A percentile compares a stretch with the other conserved stretches of the same genome.
phyloP scores from a whole-genome alignment of 2,113 vertebrate species.

The Neodon shergylaensis region DNA sequence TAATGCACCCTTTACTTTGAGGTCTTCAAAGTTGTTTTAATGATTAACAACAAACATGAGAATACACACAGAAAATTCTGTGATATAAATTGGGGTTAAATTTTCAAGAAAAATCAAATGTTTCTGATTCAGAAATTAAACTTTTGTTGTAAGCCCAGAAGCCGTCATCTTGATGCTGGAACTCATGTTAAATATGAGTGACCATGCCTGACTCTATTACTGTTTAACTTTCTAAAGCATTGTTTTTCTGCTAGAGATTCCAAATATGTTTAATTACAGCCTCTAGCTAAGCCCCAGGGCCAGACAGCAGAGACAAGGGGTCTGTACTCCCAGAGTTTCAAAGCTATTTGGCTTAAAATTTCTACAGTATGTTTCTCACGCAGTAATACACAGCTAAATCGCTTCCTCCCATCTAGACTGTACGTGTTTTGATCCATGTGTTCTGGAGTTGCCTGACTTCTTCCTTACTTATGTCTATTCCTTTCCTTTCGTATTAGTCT shows the following conservation, averaged over 20 bases:
- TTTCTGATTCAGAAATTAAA: constrained; percentile 49
- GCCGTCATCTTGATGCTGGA: not conserved
- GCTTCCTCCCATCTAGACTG: not conserved
- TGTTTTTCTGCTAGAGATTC: constrained; percentile 35
- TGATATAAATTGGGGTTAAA: not conserved
- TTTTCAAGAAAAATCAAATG: constrained; percentile 51
- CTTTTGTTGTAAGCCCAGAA: not conserved
- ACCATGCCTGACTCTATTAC: not conserved
- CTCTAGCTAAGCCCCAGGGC: not conserved
- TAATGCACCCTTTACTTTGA: not conserved
- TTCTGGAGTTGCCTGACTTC: not conserved
- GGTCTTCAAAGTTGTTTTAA: constrained; percentile 29
- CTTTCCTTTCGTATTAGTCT: not conserved
- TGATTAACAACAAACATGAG: constrained; percentile 4
- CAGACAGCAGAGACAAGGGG: not conserved
- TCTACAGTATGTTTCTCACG: not conserved
- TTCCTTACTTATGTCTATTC: not conserved
- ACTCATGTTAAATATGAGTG: constrained; percentile 18
- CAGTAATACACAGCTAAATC: not conserved
- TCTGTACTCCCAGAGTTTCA: not conserved
- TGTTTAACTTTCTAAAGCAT: constrained; percentile 28
- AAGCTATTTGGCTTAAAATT: not conserved
- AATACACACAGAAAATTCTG: constrained; percentile 13
- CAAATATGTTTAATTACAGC: constrained; percentile 9
- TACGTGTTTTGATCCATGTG: not conserved